A percentile compares a stretch with the other conserved stretches of the same genome.
Conservation (phyloP, 2,113 vertebrate genomes). For the Arizona elegans region DNA sequence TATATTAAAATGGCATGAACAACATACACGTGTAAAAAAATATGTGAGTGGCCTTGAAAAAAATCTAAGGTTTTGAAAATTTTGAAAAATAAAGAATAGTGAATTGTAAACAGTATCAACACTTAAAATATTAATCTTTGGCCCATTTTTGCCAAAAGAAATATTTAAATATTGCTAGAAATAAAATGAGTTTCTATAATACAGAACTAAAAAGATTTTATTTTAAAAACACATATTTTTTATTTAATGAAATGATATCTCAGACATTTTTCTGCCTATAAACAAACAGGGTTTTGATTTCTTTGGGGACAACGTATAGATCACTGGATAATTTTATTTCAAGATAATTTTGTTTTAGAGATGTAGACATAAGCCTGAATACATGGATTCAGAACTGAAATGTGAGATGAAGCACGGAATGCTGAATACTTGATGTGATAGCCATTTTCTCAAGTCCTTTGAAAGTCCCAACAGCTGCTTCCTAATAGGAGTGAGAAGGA, state of each 20-base stretch:
- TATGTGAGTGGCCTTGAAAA: not conserved
- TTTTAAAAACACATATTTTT: not conserved
- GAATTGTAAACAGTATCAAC: not conserved
- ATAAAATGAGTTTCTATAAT: not conserved
- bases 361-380: constrained; percentile 16
- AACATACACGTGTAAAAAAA: not conserved
- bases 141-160: not conserved
- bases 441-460: not conserved
- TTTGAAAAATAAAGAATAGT: not conserved
- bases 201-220: not conserved
- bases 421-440: constrained; percentile 8
- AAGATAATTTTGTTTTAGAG: constrained; percentile 25
- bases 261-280: not conserved
- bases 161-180: not conserved
- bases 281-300: constrained; percentile 17
- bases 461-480: constrained; percentile 19
- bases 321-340: constrained; percentile 25
- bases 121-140: not conserved
- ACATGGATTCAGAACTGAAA: not conserved
- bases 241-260: not conserved
- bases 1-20: not conserved
- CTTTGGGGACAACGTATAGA: constrained; percentile 15
- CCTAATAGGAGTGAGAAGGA: not conserved
- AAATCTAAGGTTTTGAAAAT: not conserved
- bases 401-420: constrained; percentile 21